Conservation (phyloP, 2,888 invertebrate species). For the Labia minor region DNA sequence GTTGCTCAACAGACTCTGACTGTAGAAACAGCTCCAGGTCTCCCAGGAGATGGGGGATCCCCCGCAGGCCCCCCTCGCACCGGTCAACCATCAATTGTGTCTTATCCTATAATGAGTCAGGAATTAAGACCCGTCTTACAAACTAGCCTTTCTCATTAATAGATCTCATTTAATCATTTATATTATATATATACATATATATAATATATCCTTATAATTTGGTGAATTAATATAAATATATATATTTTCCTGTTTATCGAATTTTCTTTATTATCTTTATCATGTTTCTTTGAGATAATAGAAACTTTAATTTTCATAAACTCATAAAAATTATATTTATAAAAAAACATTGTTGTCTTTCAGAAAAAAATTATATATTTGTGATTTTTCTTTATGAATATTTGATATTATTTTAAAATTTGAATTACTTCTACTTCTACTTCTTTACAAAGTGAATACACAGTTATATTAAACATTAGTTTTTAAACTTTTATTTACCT, state of each 20-base stretch:
- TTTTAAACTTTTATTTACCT: too few relatives aligned
- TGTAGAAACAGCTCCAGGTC: conserved; percentile 32
- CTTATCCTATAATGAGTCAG: conserved; percentile 56
- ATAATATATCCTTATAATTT: background rate
- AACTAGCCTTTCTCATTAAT: conserved; percentile 26
- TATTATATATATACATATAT: conserved; percentile 22
- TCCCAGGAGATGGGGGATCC: conserved; percentile 32
- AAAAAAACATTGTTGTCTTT: too few relatives aligned
- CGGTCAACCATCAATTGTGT: conserved; percentile 50
- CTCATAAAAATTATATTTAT: too few relatives aligned
- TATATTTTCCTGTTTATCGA: background rate
- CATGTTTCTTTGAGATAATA: too few relatives aligned
- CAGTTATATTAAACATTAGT: too few relatives aligned
- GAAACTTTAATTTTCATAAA: too few relatives aligned
- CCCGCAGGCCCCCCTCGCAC: conserved; percentile 40
- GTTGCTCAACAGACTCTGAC: conserved; percentile 42
- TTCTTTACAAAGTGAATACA: too few relatives aligned
- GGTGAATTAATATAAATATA: background rate
- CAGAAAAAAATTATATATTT: too few relatives aligned
- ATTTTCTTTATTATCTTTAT: too few relatives aligned
- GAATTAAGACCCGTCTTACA: conserved; percentile 35
- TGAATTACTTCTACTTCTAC: too few relatives aligned
- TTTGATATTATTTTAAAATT: too few relatives aligned
- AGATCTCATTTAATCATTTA: conserved; percentile 23
- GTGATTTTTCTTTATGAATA: too few relatives aligned